Base-by-base conservation (phyloP, 2,113 vertebrate species). In the Calyptommatus sinebrachiatus region DNA sequence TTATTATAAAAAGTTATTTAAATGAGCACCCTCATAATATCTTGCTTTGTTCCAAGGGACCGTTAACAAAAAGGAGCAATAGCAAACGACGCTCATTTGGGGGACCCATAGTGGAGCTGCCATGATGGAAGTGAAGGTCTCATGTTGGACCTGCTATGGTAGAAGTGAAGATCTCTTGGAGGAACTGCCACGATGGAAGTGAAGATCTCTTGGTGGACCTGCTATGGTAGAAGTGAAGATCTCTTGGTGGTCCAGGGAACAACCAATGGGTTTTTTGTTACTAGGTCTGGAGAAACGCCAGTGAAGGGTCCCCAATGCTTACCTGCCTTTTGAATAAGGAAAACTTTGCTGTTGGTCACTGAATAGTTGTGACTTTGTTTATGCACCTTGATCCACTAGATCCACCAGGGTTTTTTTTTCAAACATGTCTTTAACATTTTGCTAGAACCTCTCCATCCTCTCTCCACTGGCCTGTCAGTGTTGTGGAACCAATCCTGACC, bases 301-400 rank as follows among this genome's bases (percentile, higher is more conserved):
- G 73, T 66, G 71, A 61, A 62, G 68, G 60, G 28, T 73, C 57
- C 9, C 0, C 2, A 31, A 57, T 79, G 72, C 46, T 24, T 80
- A 74, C 41, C 63, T 21, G 5, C 9, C 46, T 75, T 29, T 3
- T 12, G 0, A 1, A 72, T 81, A 71, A 41, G 53, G 71, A 78
- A 0, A 18, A 73, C 22, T 2, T 0, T 2, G 84, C 84, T 75
- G 74, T 31, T 57, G 71, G 84, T 82, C 83, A 71, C 22, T 86
- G 84, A 77, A 79, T 70, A 5, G 62, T 1, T 82, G 85, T 24
- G 82, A 77, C 82, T 74, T 84, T 4, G 46, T 90, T 89, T 89
- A 80, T 88, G 82, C 71, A 62, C 83, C 76, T 9, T 62, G 26
- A 68, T 74, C 28, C 24, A 76, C n/a, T 18, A 69, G 79, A 61